Conservation (phyloP, 1,140 invertebrate species). For the Diprion similis region DNA sequence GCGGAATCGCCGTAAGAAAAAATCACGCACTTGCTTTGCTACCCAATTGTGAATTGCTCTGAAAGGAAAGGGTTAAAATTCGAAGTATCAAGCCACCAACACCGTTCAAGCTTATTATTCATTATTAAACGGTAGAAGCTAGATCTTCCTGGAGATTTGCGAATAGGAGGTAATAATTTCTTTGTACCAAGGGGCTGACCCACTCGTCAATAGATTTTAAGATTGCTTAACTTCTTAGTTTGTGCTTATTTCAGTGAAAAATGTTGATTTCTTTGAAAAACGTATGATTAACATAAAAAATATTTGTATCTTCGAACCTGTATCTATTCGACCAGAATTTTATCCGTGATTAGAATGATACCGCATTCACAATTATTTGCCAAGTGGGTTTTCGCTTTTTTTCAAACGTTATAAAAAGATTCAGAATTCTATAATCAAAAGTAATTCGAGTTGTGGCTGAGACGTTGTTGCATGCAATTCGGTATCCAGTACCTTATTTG, state of each 20-base stretch:
- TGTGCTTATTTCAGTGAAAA: background rate
- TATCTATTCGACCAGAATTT: too few relatives aligned
- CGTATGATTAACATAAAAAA: too few relatives aligned
- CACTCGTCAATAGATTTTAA: background rate
- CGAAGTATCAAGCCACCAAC: background rate
- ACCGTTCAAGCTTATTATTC: background rate
- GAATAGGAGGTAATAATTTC: background rate
- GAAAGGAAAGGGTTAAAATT: background rate
- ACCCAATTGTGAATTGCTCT: constrained; percentile 1
- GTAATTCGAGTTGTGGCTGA: too few relatives aligned
- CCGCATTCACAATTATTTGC: too few relatives aligned
- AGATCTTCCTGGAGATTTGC: background rate
- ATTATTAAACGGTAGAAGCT: background rate
- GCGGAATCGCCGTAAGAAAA: background rate
- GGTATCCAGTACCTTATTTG: background rate
- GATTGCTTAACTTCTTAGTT: background rate
- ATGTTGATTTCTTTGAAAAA: too few relatives aligned
- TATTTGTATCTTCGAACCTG: too few relatives aligned
- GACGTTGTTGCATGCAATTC: background rate
- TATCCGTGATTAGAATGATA: too few relatives aligned
- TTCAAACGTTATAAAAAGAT: background rate
- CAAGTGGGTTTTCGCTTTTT: background rate
- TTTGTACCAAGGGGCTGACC: background rate
- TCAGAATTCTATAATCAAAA: too few relatives aligned
- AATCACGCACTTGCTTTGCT: background rate